Percentiles rank a stretch among this genome's conserved stretches.
Evolutionary conservation across 2,888 invertebrate genomes (phyloP).

Genomic region (Papilio protenor): DNA sequence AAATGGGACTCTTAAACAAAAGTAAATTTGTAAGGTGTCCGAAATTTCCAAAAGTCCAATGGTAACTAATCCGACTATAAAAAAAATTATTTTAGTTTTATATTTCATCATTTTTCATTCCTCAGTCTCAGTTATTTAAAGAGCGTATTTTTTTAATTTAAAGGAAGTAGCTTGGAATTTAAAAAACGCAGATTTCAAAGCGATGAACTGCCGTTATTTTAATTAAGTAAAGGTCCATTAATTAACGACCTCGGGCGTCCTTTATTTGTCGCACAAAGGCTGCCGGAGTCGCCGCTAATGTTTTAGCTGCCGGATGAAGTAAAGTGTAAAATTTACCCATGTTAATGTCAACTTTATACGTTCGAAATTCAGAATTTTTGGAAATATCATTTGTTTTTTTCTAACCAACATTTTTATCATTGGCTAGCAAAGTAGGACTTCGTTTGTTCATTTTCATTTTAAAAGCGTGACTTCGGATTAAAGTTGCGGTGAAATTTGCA

Average conservation of each 20-base stretch:
- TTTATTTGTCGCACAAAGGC: slow-evolving; percentile 31
- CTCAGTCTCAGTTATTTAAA: too few species aligned
- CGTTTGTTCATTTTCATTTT: background rate
- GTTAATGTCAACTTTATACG: slow-evolving; percentile 19
- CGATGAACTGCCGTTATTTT: background rate
- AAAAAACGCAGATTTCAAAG: background rate
- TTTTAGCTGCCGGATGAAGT: background rate
- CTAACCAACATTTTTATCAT: background rate
- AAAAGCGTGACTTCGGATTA: slow-evolving; percentile 7
- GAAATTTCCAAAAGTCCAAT: too few species aligned
- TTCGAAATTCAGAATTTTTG: background rate
- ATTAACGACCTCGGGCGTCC: slow-evolving; percentile 13
- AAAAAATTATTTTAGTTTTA: too few species aligned
- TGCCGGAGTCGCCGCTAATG: slow-evolving; percentile 1
- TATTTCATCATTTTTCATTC: too few species aligned
- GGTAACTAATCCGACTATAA: too few species aligned
- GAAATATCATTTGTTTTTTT: background rate
- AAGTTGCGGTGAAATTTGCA: slow-evolving; percentile 15
- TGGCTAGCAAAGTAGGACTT: background rate
- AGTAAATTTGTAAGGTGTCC: too few species aligned
- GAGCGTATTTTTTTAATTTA: too few species aligned
- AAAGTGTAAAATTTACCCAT: slow-evolving; percentile 27
- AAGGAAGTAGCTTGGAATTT: background rate
- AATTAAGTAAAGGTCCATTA: slow-evolving; percentile 27
- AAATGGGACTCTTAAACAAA: too few species aligned